phyloP scores from a whole-genome alignment of 2,797 vertebrate species.

The Chiloscyllium punctatum region DNA sequence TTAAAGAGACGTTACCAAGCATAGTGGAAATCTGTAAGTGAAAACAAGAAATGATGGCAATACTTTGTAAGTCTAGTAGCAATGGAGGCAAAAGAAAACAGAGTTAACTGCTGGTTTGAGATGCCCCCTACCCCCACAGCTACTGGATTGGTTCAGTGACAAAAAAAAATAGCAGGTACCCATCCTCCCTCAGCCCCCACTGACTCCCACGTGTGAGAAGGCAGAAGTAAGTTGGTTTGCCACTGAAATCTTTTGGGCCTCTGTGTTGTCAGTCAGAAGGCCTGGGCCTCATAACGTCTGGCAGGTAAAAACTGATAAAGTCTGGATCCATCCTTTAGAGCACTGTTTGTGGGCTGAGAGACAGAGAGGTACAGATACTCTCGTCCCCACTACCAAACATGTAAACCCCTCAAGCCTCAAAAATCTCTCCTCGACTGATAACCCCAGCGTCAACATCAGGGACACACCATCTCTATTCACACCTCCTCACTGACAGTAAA shows the following conservation, averaged over 20 bases:
- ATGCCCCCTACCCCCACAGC: not conserved
- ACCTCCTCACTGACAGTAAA: not conserved
- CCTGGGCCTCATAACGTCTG: not conserved
- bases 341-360: not conserved
- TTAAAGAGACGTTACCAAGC: not conserved
- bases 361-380: not conserved
- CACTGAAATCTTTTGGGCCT: no score
- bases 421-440: not conserved
- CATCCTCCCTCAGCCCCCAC: not conserved
- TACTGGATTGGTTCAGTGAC: not conserved
- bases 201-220: not conserved
- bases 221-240: no score
- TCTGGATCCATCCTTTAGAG: not conserved
- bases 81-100: not conserved
- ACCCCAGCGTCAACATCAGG: no score
- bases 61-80: not conserved
- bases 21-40: not conserved
- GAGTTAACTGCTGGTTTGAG: not conserved
- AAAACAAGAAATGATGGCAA: not conserved
- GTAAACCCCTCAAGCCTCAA: not conserved
- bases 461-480: not conserved
- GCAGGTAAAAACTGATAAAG: not conserved
- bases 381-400: not conserved
- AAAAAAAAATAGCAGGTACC: not conserved
- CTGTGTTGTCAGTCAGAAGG: no score